Base-by-base conservation (phyloP, 2,888 invertebrate genomes). In the Argynnis bischoffii region DNA sequence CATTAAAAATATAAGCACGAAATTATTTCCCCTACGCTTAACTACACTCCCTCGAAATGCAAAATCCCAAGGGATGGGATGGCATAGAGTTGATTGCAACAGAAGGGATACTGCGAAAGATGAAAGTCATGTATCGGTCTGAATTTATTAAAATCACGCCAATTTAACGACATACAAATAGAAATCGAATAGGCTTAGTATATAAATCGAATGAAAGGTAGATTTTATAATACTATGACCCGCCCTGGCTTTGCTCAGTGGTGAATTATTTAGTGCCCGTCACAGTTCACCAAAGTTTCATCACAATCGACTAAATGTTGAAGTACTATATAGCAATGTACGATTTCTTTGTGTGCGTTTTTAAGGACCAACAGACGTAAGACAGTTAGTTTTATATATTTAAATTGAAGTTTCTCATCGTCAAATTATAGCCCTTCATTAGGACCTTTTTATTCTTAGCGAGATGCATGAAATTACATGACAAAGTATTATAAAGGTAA, bases 1-100 rank as follows among this genome's bases (percentile, higher is more conserved):
- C 84, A 85, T 86, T 86, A 84, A 83, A 84, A 85, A 82, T 82
- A 81, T 82, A 83, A 84, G 83, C 82, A 82, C 82, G 82, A 69
- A 78, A 69, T 80, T 75, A 79, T 78, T 77, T 76, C 77, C 79
- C 76, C 81, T 79, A 77, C 77, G 77, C 72, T 74, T 72, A 74
- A 76, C 73, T 76, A 72, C 76, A 78, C 78, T 77, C 77, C 77
- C 75, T 72, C 72, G 69, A 74, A 76, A 78, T 78, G 75, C 73
- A 72, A 77, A 78, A 78, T 81, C 85, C 80, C 83, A 65, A 74
- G 86, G 83, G 83, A 84, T 77, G 75, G 68, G 61, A 72, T 65
- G 68, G 64, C 84, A 83, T 77, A 85, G 86, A 86, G 77, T 81
- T 78, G 70, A 69, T 73, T 65, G 73, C 71, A 64, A 69, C 64